phyloP scores from a whole-genome alignment of 2,113 vertebrate species.

The Pterocles orientalis region DNA sequence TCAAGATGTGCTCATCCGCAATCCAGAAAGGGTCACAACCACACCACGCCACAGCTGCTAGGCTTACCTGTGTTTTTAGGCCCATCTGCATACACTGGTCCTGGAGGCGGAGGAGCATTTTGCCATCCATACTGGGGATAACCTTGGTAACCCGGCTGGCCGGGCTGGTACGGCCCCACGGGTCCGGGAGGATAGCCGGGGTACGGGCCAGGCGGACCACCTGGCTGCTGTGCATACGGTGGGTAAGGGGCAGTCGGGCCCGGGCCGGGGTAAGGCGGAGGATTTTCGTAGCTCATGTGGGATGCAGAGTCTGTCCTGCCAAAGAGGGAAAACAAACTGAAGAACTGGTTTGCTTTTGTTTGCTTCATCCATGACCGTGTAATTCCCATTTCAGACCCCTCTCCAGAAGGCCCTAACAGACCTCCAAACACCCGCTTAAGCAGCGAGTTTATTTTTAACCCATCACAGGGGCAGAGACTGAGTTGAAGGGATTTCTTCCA shows the following conservation, averaged over 20 bases:
- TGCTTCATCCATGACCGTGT: accelerated
- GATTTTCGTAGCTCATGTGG: conserved; percentile 88
- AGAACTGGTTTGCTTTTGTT: conserved; percentile 25
- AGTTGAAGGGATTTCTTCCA: not conserved
- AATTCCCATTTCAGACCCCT: not conserved
- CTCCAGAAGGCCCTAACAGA: not conserved
- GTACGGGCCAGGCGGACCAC: conserved; percentile 69
- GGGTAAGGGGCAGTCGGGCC: conserved; percentile 86
- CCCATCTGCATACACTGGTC: conserved; percentile 82
- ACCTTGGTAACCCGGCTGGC: conserved; percentile 85
- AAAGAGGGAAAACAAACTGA: conserved; percentile 25
- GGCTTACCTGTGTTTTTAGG: conserved; percentile 93
- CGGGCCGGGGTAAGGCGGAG: conserved; percentile 87
- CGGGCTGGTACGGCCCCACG: conserved; percentile 82
- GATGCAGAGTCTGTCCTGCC: conserved; percentile 61
- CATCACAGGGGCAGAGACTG: not conserved
- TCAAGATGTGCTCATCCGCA: not conserved
- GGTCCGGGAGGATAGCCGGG: conserved; percentile 78
- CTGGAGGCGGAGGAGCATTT: conserved; percentile 82
- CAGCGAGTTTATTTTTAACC: not conserved
- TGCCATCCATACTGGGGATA: conserved; percentile 85
- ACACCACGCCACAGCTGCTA: not conserved
- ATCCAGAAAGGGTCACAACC: not conserved
- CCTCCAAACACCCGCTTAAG: not conserved
- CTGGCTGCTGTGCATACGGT: conserved; percentile 79